These are phyloP conservation scores for Adelphocoris suturalis DNA, from an alignment of 2,888 invertebrate species.

Conservation along the genomic window DNA sequence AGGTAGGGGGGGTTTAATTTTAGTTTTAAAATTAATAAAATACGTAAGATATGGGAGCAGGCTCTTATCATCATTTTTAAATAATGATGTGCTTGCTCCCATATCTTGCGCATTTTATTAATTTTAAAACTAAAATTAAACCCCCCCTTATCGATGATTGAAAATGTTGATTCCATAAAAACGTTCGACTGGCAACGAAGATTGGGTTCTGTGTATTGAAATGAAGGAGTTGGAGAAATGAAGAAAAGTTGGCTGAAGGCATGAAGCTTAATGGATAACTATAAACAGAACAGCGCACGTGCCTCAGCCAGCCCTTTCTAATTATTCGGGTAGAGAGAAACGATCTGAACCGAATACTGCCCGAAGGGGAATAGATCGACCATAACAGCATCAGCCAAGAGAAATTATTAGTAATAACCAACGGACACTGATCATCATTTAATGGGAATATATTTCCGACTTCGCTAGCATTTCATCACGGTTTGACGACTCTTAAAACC, in stretches of 20 bases:
- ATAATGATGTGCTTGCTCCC: too few species aligned
- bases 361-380: background rate
- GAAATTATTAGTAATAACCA: too few species aligned
- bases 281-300: conserved; percentile 16
- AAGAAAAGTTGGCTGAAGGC: background rate
- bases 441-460: too few species aligned
- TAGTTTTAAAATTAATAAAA: too few species aligned
- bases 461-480: too few species aligned
- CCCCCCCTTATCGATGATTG: background rate
- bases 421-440: too few species aligned
- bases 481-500: too few species aligned
- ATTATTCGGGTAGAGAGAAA: conserved; percentile 18
- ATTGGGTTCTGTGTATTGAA: background rate
- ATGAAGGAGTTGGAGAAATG: background rate
- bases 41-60: too few species aligned
- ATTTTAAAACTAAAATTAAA: too few species aligned
- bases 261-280: background rate
- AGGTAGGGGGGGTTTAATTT: too few species aligned
- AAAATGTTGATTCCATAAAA: background rate
- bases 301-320: background rate
- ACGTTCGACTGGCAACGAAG: background rate
- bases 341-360: background rate
- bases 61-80: too few species aligned
- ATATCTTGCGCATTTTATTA: too few species aligned
- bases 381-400: background rate